Conservation (phyloP, 2,797 vertebrate genomes). For the Molossus molossus region DNA sequence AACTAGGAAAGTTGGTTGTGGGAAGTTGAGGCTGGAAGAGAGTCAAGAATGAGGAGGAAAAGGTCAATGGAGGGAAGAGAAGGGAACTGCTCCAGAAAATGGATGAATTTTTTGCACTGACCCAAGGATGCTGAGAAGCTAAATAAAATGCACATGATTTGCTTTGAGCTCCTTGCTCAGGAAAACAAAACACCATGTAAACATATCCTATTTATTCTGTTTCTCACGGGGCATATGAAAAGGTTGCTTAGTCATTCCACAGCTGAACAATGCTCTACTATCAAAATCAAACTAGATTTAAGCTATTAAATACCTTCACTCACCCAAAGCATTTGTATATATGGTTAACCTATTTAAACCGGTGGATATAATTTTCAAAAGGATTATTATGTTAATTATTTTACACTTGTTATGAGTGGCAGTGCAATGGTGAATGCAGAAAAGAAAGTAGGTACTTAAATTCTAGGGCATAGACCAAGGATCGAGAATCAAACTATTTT, state of each 20-base stretch:
- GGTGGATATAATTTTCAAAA: slow-evolving; percentile 44
- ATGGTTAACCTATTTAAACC: slow-evolving; percentile 6
- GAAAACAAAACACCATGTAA: slow-evolving; percentile 18
- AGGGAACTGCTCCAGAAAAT: background rate
- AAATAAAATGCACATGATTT: background rate
- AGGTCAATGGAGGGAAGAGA: background rate
- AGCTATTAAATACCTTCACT: slow-evolving; percentile 52
- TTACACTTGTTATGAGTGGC: slow-evolving; percentile 3
- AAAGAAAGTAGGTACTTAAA: slow-evolving; percentile 37
- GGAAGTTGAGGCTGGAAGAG: too few relatives aligned
- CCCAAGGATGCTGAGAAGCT: background rate
- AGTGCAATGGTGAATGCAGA: background rate
- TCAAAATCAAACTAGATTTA: slow-evolving; percentile 67
- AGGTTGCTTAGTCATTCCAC: slow-evolving; percentile 55
- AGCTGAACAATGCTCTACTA: slow-evolving; percentile 47
- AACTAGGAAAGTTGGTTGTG: background rate
- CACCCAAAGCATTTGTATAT: slow-evolving; percentile 13
- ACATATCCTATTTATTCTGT: slow-evolving; percentile 5
- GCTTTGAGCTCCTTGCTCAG: slow-evolving; percentile 8
- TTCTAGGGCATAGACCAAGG: background rate
- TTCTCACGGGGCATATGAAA: slow-evolving; percentile 47
- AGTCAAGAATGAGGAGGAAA: background rate
- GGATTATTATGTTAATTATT: slow-evolving; percentile 61
- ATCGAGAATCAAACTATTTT: slow-evolving; percentile 29
- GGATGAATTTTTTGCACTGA: background rate